phyloP scores from a whole-genome alignment of 2,797 vertebrate genomes.

The Catamblyrhynchus diadema region DNA sequence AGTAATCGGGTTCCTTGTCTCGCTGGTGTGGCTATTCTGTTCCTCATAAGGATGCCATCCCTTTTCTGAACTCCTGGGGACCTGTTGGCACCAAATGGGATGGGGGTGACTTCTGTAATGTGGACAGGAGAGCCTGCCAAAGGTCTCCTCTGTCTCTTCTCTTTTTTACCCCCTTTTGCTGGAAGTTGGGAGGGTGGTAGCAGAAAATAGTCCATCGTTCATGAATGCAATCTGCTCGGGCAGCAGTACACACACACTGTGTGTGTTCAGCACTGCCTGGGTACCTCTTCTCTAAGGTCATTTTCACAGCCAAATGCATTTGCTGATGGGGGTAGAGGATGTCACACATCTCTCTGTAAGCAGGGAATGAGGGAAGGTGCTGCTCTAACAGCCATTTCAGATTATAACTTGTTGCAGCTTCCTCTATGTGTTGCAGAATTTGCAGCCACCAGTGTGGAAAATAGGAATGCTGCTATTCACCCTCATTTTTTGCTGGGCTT shows the following conservation, averaged over 20 bases:
- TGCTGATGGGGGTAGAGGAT: neutral
- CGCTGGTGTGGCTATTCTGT: neutral
- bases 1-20: neutral
- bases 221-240: neutral
- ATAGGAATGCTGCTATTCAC: neutral
- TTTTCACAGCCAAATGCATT: neutral
- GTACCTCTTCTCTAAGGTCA: neutral
- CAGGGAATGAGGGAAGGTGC: neutral
- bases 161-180: neutral
- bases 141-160: neutral
- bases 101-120: neutral
- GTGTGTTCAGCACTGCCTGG: neutral
- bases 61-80: neutral
- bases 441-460: neutral
- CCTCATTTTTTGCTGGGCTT: neutral
- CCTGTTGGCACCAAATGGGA: neutral
- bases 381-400: neutral
- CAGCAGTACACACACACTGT: rapidly evolving
- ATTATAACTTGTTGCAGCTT: slow-evolving; percentile 28
- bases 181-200: neutral
- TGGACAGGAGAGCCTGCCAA: neutral
- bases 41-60: neutral
- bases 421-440: neutral
- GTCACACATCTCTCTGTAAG: neutral
- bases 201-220: neutral